These are phyloP conservation scores for Amitus sp. DNA, from an alignment of 2,888 invertebrate species.

Conservation along the genomic window DNA sequence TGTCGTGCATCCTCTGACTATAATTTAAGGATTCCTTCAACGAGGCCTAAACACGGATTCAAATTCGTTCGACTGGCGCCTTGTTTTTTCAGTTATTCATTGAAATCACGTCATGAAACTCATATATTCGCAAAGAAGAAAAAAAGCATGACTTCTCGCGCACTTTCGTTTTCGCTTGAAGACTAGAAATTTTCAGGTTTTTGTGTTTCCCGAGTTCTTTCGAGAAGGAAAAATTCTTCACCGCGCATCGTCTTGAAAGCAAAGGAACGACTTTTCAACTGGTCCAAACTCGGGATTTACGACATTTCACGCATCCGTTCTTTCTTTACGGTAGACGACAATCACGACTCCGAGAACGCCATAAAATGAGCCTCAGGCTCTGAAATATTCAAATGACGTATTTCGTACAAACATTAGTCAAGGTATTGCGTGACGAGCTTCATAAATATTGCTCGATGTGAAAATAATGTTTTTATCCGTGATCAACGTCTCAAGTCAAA, in stretches of 20 bases:
- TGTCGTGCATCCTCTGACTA: background rate
- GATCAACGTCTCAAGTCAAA: no score
- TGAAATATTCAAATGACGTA: constrained; percentile 23
- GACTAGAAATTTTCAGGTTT: constrained; percentile 22
- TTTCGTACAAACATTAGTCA: constrained; percentile 15
- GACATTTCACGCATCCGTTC: constrained; percentile 32
- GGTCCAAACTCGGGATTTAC: constrained; percentile 37
- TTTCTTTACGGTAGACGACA: constrained; percentile 30
- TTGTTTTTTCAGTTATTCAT: no score
- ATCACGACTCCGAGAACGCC: constrained; percentile 12
- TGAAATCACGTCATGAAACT: no score
- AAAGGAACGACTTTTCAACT: constrained; percentile 43
- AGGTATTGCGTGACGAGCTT: background rate
- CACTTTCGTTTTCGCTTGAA: constrained; percentile 5
- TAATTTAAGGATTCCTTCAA: no score
- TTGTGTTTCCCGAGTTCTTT: constrained; percentile 24
- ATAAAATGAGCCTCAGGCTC: constrained; percentile 8
- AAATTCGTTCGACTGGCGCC: no score
- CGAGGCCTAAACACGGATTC: no score
- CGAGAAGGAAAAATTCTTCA: constrained; percentile 25
- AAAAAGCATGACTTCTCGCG: background rate
- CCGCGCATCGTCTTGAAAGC: constrained; percentile 28
- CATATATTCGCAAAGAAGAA: no score
- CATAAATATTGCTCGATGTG: background rate
- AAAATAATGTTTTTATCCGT: background rate